A percentile compares a stretch with the other conserved stretches of the same genome.
Conservation (phyloP, 2,888 invertebrate species). For the Leptopterna dolabrata region DNA sequence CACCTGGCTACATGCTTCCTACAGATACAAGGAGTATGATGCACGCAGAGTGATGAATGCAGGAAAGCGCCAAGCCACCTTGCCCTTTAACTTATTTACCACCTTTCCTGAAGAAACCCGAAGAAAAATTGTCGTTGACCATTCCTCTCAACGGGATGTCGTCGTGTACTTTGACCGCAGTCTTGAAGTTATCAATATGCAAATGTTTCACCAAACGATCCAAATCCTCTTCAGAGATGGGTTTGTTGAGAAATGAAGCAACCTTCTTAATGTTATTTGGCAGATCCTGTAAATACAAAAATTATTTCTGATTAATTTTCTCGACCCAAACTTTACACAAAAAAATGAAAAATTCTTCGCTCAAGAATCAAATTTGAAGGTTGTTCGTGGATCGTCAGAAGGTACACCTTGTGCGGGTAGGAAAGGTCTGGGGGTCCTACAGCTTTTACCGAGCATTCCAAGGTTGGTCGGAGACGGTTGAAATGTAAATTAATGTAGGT, state of each 20-base stretch:
- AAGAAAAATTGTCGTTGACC: slow-evolving; percentile 68
- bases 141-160: slow-evolving; percentile 73
- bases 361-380: too few relatives aligned
- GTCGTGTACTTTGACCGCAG: slow-evolving; percentile 83
- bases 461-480: too few relatives aligned
- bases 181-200: slow-evolving; percentile 83
- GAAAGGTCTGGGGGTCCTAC: too few relatives aligned
- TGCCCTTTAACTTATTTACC: background rate
- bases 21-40: too few relatives aligned
- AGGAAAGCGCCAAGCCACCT: background rate
- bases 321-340: too few relatives aligned
- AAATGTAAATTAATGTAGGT: too few relatives aligned
- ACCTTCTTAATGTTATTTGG: slow-evolving; percentile 72
- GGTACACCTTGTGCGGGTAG: too few relatives aligned
- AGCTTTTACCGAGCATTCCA: too few relatives aligned
- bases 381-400: too few relatives aligned
- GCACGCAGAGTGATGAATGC: background rate
- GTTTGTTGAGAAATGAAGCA: slow-evolving; percentile 73
- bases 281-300: slow-evolving; percentile 71
- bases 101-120: slow-evolving; percentile 74
- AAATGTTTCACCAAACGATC: slow-evolving; percentile 77
- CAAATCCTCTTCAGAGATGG: slow-evolving; percentile 72
- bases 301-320: too few relatives aligned
- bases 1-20: background rate
- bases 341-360: too few relatives aligned